phyloP scores from a whole-genome alignment of 2,113 vertebrate genomes.

The Nipponia nippon region DNA sequence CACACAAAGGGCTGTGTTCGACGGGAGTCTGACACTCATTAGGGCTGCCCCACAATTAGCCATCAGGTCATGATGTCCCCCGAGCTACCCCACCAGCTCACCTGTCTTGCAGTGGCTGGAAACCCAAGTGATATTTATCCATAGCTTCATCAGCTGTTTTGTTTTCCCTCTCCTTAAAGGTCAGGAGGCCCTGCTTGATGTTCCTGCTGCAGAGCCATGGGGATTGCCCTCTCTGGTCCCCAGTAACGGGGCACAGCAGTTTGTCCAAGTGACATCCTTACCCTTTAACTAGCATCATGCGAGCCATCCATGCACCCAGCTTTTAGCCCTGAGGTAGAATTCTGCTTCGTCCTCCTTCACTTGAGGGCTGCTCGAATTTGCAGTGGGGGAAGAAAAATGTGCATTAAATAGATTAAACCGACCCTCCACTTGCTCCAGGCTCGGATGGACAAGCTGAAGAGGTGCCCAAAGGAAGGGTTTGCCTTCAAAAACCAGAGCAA shows the following conservation, averaged over 20 bases:
- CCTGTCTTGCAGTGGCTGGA: not conserved
- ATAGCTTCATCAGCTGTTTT: not conserved
- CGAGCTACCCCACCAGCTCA: accelerated
- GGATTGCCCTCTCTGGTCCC: not conserved
- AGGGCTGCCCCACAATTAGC: not conserved
- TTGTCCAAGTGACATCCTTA: not conserved
- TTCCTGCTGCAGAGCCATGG: not conserved
- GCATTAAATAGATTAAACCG: not conserved
- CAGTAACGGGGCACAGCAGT: not conserved
- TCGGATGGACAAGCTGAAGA: not conserved
- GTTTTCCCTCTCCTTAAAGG: not conserved
- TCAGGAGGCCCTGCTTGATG: not conserved
- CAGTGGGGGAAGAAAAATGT: not conserved
- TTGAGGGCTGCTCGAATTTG: not conserved
- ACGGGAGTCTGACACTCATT: not conserved
- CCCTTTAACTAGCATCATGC: not conserved
- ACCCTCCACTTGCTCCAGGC: not conserved
- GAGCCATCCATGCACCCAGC: not conserved
- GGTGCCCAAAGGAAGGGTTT: not conserved
- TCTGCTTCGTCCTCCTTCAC: not conserved
- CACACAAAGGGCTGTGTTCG: not conserved
- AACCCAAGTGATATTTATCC: not conserved
- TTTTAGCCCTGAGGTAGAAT: not conserved
- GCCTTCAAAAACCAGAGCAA: not conserved
- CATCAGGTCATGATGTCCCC: not conserved